Base-by-base conservation (phyloP, 2,888 invertebrate genomes). In the Hanleya hanleyi region DNA sequence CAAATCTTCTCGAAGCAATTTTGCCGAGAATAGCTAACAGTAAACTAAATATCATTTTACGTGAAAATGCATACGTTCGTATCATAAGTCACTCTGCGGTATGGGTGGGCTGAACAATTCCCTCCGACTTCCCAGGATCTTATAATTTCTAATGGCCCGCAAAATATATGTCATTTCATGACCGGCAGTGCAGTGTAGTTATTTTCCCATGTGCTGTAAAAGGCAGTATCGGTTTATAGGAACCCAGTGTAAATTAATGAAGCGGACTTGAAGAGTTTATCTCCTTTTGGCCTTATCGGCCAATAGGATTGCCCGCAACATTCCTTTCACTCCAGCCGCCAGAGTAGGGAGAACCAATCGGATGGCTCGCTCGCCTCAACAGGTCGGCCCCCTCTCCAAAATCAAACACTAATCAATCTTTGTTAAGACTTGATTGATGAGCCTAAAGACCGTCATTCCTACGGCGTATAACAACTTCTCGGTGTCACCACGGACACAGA, bases 381-480 rank as follows among this genome's bases (percentile, higher is more conserved):
- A 64, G 64, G 64, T 64, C 64, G 38, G 35, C 37, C 64, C 37
- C 26, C 29, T 35, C 29, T 36, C 22, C 9, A 18, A 37, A 64
- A 37, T 37, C 37, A 37, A 37, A 64, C 36, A 18, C n/a, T 37
- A 37, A 37, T 64, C 64, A 64, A 64, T 64, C n/a, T 35, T n/a
- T 18, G 35, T 35, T 36, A 35, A 64, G 37, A 37, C 9, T 18
- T 64, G 64, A 64, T 64, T 64, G 64, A 64, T 64, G 64, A 64
- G 15, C 38, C 29, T 57, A 1, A 57, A 57, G 61, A 22, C 64
- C 29, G 57, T 29, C 32, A 29, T 29, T 57, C 57, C 57, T 57
- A 22, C 57, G n/a, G n/a, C n/a, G n/a, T 57, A 57, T 57, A 57
- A 57, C 57, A 57, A 57, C 57, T 57, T 57, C 57, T 29, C 57